A percentile compares a stretch with the other conserved stretches of the same genome.
phyloP scores from a whole-genome alignment of 2,113 vertebrate genomes.

The Dendropsophus ebraccatus region DNA sequence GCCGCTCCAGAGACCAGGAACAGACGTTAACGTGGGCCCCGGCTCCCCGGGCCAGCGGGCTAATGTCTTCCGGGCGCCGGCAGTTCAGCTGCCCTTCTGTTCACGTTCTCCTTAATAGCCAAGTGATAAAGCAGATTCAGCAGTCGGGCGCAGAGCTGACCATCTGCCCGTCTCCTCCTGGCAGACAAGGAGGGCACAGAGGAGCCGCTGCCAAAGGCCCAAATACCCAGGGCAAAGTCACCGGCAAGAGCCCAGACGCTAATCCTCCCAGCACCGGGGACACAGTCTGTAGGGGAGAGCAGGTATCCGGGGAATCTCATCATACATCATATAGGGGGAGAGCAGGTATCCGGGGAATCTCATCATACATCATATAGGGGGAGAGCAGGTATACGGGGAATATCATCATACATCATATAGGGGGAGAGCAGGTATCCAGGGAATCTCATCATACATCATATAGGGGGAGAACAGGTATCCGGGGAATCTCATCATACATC shows the following conservation, averaged over 20 bases:
- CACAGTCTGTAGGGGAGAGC: no score
- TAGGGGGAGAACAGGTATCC: not conserved
- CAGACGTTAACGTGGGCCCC: slow-evolving; percentile 62
- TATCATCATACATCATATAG: not conserved
- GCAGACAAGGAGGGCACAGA: slow-evolving; percentile 24
- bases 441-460: not conserved
- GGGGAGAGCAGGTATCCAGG: not conserved
- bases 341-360: no score
- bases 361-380: not conserved
- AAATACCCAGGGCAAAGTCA: slow-evolving; percentile 28
- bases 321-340: no score
- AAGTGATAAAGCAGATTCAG: slow-evolving; percentile 60
- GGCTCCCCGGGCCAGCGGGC: slow-evolving; percentile 41
- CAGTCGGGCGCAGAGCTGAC: slow-evolving; percentile 60
- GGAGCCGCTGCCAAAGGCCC: not conserved
- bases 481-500: not conserved
- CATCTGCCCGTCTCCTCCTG: slow-evolving; percentile 62
- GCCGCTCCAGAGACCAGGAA: slow-evolving; percentile 62
- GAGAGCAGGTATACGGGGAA: no score
- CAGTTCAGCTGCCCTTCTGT: slow-evolving; percentile 64
- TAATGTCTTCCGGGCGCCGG: slow-evolving; percentile 53
- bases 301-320: no score
- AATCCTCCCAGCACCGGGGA: not conserved
- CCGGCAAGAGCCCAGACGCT: not conserved
- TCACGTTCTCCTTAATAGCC: slow-evolving; percentile 61